phyloP scores from a whole-genome alignment of 2,888 invertebrate genomes.

The Drosophila incognita region DNA sequence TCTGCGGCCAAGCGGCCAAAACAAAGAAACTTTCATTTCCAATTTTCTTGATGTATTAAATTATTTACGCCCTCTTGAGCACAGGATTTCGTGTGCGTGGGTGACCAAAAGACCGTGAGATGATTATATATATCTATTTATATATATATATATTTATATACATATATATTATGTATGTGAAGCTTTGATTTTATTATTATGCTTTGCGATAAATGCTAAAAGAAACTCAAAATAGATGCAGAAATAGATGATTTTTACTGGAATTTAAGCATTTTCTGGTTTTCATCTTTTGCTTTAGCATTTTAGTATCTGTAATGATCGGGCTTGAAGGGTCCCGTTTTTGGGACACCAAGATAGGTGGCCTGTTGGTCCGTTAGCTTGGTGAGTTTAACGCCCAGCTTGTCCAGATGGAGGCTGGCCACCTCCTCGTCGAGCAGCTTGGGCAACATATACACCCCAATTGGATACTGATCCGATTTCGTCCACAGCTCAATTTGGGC shows the following conservation, averaged over 20 bases:
- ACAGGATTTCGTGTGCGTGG: slow-evolving; percentile 68
- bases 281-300: not conserved
- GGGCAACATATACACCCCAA: slow-evolving; percentile 97
- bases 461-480: slow-evolving; percentile 91
- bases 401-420: slow-evolving; percentile 96
- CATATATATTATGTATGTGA: not conserved
- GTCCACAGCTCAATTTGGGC: slow-evolving; percentile 99
- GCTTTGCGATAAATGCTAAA: slow-evolving; percentile 29
- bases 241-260: slow-evolving; percentile 6
- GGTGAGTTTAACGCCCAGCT: slow-evolving; percentile 98
- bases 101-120: slow-evolving; percentile 27
- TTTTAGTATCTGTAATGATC: slow-evolving; percentile 97
- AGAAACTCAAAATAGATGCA: not conserved
- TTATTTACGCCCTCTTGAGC: slow-evolving; percentile 83
- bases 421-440: slow-evolving; percentile 99
- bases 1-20: slow-evolving; percentile 73
- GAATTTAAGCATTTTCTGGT: not conserved
- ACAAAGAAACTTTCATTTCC: slow-evolving; percentile 82
- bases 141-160: not conserved
- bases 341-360: slow-evolving; percentile 94
- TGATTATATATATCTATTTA: slow-evolving; percentile 16
- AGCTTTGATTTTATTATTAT: slow-evolving; percentile 50
- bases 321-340: slow-evolving; percentile 97
- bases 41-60: slow-evolving; percentile 83
- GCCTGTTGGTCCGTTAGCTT: slow-evolving; percentile 94